These are phyloP conservation scores for Dolichopus griseipennis DNA, from an alignment of 2,888 invertebrate genomes.

Conservation along the genomic window DNA sequence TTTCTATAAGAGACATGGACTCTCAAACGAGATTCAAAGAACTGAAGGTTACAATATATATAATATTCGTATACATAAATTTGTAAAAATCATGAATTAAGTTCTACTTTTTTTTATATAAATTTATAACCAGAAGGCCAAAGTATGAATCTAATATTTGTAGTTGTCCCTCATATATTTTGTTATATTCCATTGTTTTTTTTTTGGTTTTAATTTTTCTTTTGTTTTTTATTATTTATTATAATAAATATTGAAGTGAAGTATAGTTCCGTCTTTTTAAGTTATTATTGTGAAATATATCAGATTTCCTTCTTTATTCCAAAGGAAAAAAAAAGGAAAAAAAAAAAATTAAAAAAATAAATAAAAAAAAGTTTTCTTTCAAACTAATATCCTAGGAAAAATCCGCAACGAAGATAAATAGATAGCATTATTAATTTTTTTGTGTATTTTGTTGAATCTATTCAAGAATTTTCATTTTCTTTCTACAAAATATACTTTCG, in stretches of 20 bases:
- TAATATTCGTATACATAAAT: too few relatives aligned
- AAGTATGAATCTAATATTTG: too few relatives aligned
- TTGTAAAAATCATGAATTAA: too few relatives aligned
- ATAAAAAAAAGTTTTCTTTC: background rate
- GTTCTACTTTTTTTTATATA: too few relatives aligned
- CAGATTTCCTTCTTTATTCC: background rate
- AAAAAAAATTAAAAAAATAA: too few relatives aligned
- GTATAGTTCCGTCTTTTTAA: background rate
- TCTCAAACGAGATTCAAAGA: too few relatives aligned
- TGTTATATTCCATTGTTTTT: too few relatives aligned
- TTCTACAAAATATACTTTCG: background rate
- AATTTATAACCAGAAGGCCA: too few relatives aligned
- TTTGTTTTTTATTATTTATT: background rate
- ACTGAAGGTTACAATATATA: too few relatives aligned
- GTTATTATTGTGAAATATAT: background rate
- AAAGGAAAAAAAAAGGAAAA: background rate
- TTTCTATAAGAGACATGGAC: too few relatives aligned
- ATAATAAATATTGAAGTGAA: background rate
- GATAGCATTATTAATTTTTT: slow-evolving; percentile 30
- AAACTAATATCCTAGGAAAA: slow-evolving; percentile 13
- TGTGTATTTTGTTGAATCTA: slow-evolving; percentile 7
- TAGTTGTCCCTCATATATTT: too few relatives aligned
- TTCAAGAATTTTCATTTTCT: background rate
- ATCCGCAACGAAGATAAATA: slow-evolving; percentile 29
- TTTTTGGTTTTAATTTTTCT: too few relatives aligned